Base-by-base conservation (phyloP, 2,797 vertebrate genomes). In the Melanotaenia boesemani region DNA sequence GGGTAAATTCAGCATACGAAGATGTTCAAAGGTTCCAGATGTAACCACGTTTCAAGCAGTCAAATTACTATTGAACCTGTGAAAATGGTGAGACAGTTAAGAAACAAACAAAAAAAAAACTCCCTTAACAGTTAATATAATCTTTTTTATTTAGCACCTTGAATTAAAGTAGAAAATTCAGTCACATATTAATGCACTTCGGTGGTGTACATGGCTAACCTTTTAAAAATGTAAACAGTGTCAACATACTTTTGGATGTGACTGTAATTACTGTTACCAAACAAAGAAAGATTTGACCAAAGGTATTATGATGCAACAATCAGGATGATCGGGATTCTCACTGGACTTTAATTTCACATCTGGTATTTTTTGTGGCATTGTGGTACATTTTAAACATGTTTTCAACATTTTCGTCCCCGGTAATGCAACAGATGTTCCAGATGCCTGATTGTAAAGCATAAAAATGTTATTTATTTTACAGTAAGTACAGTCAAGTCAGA, bases 391-490 rank as follows among this genome's bases (percentile, higher is more conserved):
- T 9, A 50, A 28, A 48, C 24, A 64, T 5, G 1, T 6, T 18
- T 60, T 68, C 9, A 58, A 46, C 68, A 6, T 58, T 73, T 70
- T 66, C 4, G 37, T 78, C 16, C 32, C 63, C 64, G n/a, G 65
- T 52, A 34, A 8, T 64, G 41, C 46, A 77, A 46, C 41, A 71
- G 13, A 72, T 56, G 67, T 57, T 57, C 80, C 78, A 55, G 30
- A 66, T 16, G 22, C 37, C 36, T 48, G 15, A 66, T 9, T 28
- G 18, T 32, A 30, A 63, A 58, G 10, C 3, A 34, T 8, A 34
- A 39, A 11, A 2, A 2, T 7, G 67, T 37, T 54, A 11, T n/a
- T 30, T 56, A 54, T 41, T 68, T 65, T 24, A 83, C 32, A 63
- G 8, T 28, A 63, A 22, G 15, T 56, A 66, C 32, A 26, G 9